A percentile compares a stretch with the other conserved stretches of the same genome.
Conservation (phyloP, 2,797 vertebrate species). For the Cuculus canorus region DNA sequence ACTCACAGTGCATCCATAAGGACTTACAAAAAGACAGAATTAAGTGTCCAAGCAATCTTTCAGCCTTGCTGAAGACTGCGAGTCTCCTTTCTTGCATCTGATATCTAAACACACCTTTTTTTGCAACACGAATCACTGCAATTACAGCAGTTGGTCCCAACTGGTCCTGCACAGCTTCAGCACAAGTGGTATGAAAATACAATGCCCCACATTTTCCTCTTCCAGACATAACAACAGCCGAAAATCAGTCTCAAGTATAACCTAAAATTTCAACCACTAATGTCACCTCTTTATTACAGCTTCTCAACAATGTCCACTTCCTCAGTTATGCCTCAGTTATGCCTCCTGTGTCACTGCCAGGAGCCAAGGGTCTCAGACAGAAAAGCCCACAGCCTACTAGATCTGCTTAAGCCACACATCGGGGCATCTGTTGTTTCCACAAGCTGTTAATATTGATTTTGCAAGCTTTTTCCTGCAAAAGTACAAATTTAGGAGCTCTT, state of each 20-base stretch:
- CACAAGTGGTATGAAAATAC: background rate
- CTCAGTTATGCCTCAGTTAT: too few relatives aligned
- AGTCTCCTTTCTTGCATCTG: background rate
- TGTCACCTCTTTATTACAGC: background rate
- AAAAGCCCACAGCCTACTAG: background rate
- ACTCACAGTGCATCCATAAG: background rate
- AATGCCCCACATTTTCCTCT: background rate
- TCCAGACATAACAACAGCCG: background rate
- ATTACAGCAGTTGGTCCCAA: background rate
- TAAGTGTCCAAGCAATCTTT: background rate
- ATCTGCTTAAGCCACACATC: background rate
- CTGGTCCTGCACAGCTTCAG: background rate
- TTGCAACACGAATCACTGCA: background rate
- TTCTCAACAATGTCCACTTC: background rate
- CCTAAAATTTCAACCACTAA: rapidly evolving
- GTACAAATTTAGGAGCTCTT: background rate
- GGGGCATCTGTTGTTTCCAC: background rate
- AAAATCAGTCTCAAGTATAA: background rate
- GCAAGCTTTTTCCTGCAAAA: background rate
- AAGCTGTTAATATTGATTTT: rapidly evolving
- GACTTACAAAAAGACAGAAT: background rate
- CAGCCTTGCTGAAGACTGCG: background rate
- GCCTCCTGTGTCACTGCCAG: background rate
- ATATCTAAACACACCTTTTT: background rate
- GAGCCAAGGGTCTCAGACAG: background rate